Evolutionary conservation across 2,888 invertebrate genomes (phyloP), one percentile per base, ranked within the genome.

Genomic region (Andrena dorsata): DNA sequence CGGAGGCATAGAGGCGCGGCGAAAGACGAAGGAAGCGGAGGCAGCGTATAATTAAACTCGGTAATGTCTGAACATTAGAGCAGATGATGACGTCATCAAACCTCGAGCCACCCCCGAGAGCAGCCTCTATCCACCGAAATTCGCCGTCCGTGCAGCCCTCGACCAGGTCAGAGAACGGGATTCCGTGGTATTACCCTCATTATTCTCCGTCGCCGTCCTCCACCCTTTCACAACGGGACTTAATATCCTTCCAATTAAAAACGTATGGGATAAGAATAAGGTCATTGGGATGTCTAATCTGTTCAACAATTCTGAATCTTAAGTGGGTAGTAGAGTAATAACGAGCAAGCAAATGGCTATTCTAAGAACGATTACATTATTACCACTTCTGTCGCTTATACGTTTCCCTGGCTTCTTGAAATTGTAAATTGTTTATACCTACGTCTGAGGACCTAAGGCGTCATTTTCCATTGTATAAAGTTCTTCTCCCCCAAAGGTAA

Each of bases 21-120:
- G 79, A 76, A 85, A 66, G 77, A 74, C 64, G 77, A 74, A 64
- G 82, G 80, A 73, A 81, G 60, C 35, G 63, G 76, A 81, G 84
- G 83, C 75, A 79, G 68, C 82, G 89, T 91, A 92, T 91, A 91
- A 91, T 91, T 91, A 90, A 90, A 92, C 86, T 83, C 80, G 76
- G 87, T 92, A 91, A 92, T 90, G 91, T 85, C 80, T 80, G 85
- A 87, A 85, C 90, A 90, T 92, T 92, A 91, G 88, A 88, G 88
- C 85, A 90, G 91, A 90, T 91, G 91, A 92, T 88, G 91, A 90
- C 89, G 90, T 92, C 90, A 90, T 91, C 89, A 91, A 87, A 88
- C 86, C 87, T 80, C 53, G 63, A 65, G 63, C 76, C 23, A 66
- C 80, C 85, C 75, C 68, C 41, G 77, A 69, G 84, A 75, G 56